Base-by-base conservation (phyloP, 2,113 vertebrate genomes). In the Halichoerus grypus region DNA sequence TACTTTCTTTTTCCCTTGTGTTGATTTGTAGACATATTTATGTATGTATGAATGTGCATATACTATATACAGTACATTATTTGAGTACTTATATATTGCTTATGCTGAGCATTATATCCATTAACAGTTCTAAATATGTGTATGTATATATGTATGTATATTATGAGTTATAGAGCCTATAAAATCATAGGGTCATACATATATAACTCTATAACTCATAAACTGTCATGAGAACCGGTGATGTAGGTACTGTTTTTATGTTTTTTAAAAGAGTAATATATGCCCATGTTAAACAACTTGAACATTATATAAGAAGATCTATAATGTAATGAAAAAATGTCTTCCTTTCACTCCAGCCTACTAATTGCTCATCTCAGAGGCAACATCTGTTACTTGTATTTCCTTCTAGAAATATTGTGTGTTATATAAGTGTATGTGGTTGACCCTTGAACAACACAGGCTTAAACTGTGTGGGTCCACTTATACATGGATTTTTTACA, bases 251-350 rank as follows among this genome's bases (percentile, higher is more conserved):
- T 67, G 5, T 91, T 95, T 59, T 28, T 96, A 51, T 74, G 15
- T 71, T 94, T 95, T 97, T 80, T 28, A 49, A 74, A 72, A 96
- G 88, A 79, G 18, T 80, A 72, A 33, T 77, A 4, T 91, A 72
- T 92, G 51, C 46, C 9, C 26, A 31, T 79, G 79, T 53, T 90
- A 89, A 96, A 92, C 65, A 89, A 36, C 13, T 81, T 91, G 46
- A 94, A 69, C 49, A 76, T 21, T 91, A 28, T 36, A 51, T 49
- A 63, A 80, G 16, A 85, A 91, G 39, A 49, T 63, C 67, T 55
- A 28, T 63, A n/a, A 67, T 33, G 33, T 67, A 67, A 80, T 65
- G 36, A 49, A 96, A 96, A 94, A 87, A 55, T 24, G 33, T 67
- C 55, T 86, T 69, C 19, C 15, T 79, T 97, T 28, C 6, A 33